Evolutionary conservation across 2,888 invertebrate species (phyloP).

Genomic region (Osedax frankpressi): DNA sequence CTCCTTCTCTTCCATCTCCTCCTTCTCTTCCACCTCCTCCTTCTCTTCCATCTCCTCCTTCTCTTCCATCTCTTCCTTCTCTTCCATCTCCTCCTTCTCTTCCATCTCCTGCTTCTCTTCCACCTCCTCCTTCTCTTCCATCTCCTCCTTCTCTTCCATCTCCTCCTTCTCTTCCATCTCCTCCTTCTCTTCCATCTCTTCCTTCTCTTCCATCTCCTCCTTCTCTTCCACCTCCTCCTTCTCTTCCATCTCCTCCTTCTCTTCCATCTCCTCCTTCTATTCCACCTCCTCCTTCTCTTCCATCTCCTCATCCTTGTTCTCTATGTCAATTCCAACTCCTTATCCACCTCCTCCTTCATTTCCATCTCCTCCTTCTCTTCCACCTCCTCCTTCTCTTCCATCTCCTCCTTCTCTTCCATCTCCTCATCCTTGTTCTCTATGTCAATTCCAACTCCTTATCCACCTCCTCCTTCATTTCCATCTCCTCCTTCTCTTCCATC

Average conservation of each 20-base stretch:
- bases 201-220: too few relatives aligned
- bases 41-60: neutral
- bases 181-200: neutral
- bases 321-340: conserved; percentile 12
- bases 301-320: too few relatives aligned
- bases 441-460: too few relatives aligned
- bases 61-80: neutral
- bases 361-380: conserved; percentile 27
- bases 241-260: neutral
- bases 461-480: too few relatives aligned
- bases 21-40: neutral
- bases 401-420: conserved; percentile 43
- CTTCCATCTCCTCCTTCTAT: neutral
- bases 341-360: conserved; percentile 26
- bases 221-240: too few relatives aligned
- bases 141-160: neutral
- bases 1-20: neutral
- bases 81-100: neutral
- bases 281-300: neutral
- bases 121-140: neutral
- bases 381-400: neutral
- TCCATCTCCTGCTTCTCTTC: neutral
- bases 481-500: too few relatives aligned
- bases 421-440: too few relatives aligned
- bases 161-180: neutral